A percentile compares a stretch with the other conserved stretches of the same genome.
phyloP scores from a whole-genome alignment of 2,888 invertebrate genomes.

The Listrodromus nycthemerus region DNA sequence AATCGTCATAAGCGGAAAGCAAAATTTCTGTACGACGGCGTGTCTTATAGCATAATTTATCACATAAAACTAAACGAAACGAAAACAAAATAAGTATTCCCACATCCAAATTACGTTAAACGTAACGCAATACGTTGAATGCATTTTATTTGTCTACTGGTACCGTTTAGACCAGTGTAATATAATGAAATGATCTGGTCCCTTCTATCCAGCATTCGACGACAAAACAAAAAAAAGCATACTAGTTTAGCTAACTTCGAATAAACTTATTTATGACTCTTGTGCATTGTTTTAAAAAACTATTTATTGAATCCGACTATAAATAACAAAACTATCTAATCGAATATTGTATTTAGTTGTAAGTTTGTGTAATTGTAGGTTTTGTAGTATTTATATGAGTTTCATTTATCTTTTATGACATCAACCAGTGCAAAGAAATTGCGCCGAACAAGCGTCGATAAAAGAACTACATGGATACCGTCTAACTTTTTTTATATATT shows the following conservation, averaged over 20 bases:
- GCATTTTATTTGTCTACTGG: slow-evolving; percentile 61
- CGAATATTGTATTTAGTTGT: slow-evolving; percentile 76
- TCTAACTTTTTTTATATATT: slow-evolving; percentile 31
- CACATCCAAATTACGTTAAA: slow-evolving; percentile 54
- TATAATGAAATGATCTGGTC: slow-evolving; percentile 67
- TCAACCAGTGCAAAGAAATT: slow-evolving; percentile 15
- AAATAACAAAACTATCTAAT: slow-evolving; percentile 75
- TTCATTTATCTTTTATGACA: slow-evolving; percentile 67
- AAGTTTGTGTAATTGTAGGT: slow-evolving; percentile 75
- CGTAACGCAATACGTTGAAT: slow-evolving; percentile 55
- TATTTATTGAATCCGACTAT: slow-evolving; percentile 80
- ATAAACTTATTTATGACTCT: slow-evolving; percentile 79
- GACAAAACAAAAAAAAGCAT: slow-evolving; percentile 58
- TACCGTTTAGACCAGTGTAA: slow-evolving; percentile 62
- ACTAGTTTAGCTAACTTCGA: slow-evolving; percentile 59
- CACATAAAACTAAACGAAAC: slow-evolving; percentile 65
- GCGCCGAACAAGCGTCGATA: slow-evolving; percentile 19
- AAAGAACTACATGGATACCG: slow-evolving; percentile 48
- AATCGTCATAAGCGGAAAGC: slow-evolving; percentile 53
- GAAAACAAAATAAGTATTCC: slow-evolving; percentile 43
- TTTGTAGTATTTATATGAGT: slow-evolving; percentile 76
- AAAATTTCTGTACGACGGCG: slow-evolving; percentile 64
- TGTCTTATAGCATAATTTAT: slow-evolving; percentile 71
- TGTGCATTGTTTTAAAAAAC: slow-evolving; percentile 78
- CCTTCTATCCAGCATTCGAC: slow-evolving; percentile 75